Conservation (phyloP, 2,113 vertebrate genomes). For the Paralichthys olivaceus region DNA sequence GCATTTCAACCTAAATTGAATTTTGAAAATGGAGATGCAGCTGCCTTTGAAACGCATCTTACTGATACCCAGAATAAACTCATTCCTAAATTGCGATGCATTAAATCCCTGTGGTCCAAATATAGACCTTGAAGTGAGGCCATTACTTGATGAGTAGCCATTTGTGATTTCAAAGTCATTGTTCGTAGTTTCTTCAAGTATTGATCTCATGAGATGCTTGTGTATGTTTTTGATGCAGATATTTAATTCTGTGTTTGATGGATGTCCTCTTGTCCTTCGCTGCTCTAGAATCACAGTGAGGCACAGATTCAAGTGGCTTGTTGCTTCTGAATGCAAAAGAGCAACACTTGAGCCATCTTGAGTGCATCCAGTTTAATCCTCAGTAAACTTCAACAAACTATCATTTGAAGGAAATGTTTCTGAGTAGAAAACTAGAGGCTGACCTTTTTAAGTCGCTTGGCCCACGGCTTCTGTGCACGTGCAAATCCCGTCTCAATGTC, state of each 20-base stretch:
- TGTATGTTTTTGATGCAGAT: neutral
- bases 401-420: too few species aligned
- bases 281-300: constrained; percentile 1
- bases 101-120: constrained; percentile 12
- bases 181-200: constrained; percentile 5
- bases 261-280: constrained; percentile 6
- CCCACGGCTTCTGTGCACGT: constrained; percentile 88
- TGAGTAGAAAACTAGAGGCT: neutral
- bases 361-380: neutral
- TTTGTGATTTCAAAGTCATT: constrained; percentile 16
- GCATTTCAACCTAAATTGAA: neutral
- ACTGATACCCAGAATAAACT: neutral
- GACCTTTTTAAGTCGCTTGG: constrained; percentile 88
- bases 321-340: neutral
- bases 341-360: neutral
- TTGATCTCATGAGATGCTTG: constrained; percentile 5
- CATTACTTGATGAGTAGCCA: constrained; percentile 39
- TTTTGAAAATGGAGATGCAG: neutral
- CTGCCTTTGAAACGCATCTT: constrained; percentile 14
- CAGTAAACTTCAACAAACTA: neutral
- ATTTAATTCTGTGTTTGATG: neutral
- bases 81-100: constrained; percentile 12
- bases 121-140: constrained; percentile 20
- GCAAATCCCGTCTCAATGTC: constrained; percentile 85
- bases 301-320: neutral